These are phyloP conservation scores for Beroe ovata DNA, from an alignment of 37 sponge, comb jelly and placozoan genomes.

Conservation along the genomic window DNA sequence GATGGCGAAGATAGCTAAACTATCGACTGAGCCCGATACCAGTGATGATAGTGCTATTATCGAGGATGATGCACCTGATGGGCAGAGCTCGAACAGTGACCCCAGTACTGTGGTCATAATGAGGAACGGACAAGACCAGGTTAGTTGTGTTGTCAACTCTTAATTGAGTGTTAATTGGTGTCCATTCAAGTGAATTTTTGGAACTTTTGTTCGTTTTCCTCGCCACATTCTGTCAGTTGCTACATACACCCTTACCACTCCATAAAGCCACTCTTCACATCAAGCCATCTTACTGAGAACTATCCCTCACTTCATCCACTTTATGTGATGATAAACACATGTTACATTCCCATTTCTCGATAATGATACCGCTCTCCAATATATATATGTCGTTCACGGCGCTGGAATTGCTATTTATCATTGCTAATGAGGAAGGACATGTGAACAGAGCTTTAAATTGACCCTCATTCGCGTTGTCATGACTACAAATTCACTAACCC, in stretches of 20 bases:
- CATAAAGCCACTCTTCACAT: too few species aligned
- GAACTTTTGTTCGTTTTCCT: too few species aligned
- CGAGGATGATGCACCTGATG: constrained; percentile 13
- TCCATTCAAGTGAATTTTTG: too few species aligned
- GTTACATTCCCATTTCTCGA: too few species aligned
- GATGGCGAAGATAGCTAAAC: constrained; percentile 19
- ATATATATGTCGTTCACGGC: neutral
- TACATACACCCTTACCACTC: too few species aligned
- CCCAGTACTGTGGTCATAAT: constrained; percentile 26
- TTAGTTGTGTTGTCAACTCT: too few species aligned
- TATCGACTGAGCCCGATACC: neutral
- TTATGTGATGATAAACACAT: too few species aligned
- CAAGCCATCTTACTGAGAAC: too few species aligned
- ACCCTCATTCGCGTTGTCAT: neutral
- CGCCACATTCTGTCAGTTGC: neutral
- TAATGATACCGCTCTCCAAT: too few species aligned
- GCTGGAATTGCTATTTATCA: neutral
- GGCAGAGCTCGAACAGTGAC: constrained; percentile 35
- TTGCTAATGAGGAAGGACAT: neutral
- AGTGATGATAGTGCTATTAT: constrained; percentile 35
- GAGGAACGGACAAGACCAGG: constrained; percentile 34
- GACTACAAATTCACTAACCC: neutral
- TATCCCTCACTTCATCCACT: too few species aligned
- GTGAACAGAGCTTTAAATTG: neutral
- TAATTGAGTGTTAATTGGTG: too few species aligned